Evolutionary conservation across 2,888 invertebrate genomes (phyloP).

Genomic region (Petrolisthes cinctipes): DNA sequence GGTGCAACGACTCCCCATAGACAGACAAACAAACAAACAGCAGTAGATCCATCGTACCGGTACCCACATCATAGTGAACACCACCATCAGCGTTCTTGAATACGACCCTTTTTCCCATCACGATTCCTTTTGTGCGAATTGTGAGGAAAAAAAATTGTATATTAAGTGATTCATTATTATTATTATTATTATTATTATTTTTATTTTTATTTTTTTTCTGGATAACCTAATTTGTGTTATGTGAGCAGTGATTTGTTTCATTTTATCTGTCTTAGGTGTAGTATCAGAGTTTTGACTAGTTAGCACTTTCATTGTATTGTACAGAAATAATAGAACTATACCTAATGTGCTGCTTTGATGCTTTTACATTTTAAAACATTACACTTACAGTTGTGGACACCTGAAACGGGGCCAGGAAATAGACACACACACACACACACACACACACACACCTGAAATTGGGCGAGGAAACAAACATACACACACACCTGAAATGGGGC

Average conservation of each 20-base stretch:
- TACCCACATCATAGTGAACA: no score
- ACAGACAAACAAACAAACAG: no score
- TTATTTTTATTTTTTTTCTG: background rate
- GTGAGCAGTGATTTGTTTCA: conserved; percentile 42
- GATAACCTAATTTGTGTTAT: no score
- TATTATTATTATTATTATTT: conserved; percentile 12
- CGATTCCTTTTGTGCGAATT: conserved; percentile 33
- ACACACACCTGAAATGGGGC: no score
- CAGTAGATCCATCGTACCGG: no score
- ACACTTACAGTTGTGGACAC: conserved; percentile 19
- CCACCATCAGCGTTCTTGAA: no score
- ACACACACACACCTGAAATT: no score
- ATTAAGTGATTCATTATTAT: conserved; percentile 42
- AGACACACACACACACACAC: no score
- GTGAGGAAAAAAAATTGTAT: conserved; percentile 53
- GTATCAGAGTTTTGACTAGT: conserved; percentile 59
- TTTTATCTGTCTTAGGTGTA: conserved; percentile 57
- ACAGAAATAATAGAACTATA: conserved; percentile 59
- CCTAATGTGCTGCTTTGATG: conserved; percentile 54
- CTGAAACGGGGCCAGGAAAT: background rate
- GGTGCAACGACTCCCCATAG: no score
- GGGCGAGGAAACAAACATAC: no score
- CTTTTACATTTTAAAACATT: conserved; percentile 55
- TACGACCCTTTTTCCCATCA: conserved; percentile 33
- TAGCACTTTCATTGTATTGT: conserved; percentile 60